These are phyloP conservation scores for Mesorhabditis belari DNA, from an alignment of 2,888 invertebrate genomes.

Conservation along the genomic window DNA sequence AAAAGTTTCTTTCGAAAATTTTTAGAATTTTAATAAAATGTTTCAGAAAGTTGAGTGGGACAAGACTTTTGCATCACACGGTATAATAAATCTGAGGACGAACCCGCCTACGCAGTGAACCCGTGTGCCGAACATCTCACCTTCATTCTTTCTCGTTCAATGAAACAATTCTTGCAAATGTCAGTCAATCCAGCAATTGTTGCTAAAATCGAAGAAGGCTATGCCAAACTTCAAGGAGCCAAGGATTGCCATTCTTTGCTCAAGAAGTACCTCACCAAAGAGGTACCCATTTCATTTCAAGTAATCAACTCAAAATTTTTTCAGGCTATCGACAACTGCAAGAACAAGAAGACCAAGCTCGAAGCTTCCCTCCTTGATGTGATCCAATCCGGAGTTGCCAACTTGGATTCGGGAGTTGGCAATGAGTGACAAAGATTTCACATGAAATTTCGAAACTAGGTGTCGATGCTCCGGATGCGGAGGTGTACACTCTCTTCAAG, in stretches of 20 bases:
- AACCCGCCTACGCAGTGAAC: too few species aligned
- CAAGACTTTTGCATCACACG: too few species aligned
- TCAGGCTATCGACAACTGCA: conserved; percentile 74
- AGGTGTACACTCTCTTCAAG: conserved; percentile 82
- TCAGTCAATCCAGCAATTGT: conserved; percentile 24
- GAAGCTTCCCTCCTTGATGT: conserved; percentile 86
- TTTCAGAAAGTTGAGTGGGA: too few species aligned
- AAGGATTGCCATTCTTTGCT: conserved; percentile 83
- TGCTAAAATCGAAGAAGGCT: conserved; percentile 47
- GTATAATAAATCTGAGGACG: too few species aligned
- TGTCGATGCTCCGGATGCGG: conserved; percentile 82
- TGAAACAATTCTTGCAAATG: too few species aligned
- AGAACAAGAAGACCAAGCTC: conserved; percentile 85
- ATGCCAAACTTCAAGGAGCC: conserved; percentile 48
- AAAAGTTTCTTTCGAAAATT: too few species aligned
- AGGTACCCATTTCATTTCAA: too few species aligned
- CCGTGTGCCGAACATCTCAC: too few species aligned
- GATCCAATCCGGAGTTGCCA: conserved; percentile 72
- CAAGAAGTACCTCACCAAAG: conserved; percentile 84
- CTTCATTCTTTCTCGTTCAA: too few species aligned
- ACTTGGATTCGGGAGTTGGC: conserved; percentile 92
- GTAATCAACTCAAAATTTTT: conserved; percentile 19
- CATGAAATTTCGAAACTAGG: neutral
- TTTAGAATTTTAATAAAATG: too few species aligned
- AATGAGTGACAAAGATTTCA: neutral